These are phyloP conservation scores for Bembecia ichneumoniformis DNA, from an alignment of 2,888 invertebrate species.

Conservation along the genomic window DNA sequence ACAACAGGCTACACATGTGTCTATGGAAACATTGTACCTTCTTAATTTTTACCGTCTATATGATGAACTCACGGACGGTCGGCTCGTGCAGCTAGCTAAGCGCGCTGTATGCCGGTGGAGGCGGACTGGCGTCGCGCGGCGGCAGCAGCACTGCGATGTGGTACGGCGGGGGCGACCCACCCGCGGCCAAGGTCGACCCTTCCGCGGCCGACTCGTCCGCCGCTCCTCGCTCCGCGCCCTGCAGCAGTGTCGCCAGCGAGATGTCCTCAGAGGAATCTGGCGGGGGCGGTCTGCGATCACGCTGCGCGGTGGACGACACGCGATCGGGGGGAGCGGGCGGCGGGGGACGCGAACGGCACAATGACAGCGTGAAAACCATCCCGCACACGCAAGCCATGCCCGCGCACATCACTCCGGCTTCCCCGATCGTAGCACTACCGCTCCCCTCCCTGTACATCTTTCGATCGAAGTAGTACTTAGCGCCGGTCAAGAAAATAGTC, in stretches of 20 bases:
- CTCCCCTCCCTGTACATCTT: constrained; percentile 53
- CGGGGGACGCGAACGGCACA: constrained; percentile 64
- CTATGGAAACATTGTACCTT: background rate
- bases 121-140: constrained; percentile 73
- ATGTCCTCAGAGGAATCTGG: constrained; percentile 51
- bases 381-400: constrained; percentile 75
- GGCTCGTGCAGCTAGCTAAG: constrained; percentile 73
- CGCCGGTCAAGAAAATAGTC: constrained; percentile 78
- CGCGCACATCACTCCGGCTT: constrained; percentile 75
- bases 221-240: constrained; percentile 10
- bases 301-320: constrained; percentile 49
- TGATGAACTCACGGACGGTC: constrained; percentile 17
- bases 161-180: constrained; percentile 78
- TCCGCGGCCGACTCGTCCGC: constrained; percentile 23
- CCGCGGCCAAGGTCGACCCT: constrained; percentile 5
- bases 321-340: constrained; percentile 47
- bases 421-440: constrained; percentile 48
- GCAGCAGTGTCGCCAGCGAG: constrained; percentile 38
- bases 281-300: constrained; percentile 25
- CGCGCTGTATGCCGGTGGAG: constrained; percentile 83
- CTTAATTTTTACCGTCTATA: background rate
- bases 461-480: constrained; percentile 80
- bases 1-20: no score
- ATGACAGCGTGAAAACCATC: constrained; percentile 75
- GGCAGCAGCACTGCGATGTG: constrained; percentile 86